phyloP scores from a whole-genome alignment of 2,113 vertebrate species.

The Malurus melanocephalus region DNA sequence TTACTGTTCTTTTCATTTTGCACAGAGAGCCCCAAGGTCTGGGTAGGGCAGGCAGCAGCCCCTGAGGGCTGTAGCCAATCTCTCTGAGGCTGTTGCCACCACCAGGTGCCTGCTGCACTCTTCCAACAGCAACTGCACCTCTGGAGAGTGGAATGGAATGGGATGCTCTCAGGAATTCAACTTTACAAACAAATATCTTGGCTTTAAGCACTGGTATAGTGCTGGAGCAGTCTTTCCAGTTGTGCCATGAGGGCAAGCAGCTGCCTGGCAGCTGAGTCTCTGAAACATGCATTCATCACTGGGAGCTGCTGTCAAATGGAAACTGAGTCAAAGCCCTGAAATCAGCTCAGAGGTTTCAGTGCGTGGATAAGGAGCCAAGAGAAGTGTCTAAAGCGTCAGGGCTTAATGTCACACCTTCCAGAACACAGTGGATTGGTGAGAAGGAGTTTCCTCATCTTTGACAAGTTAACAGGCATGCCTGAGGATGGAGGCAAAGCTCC shows the following conservation, averaged over 20 bases:
- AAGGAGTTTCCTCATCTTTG: not conserved
- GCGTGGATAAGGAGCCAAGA: not conserved
- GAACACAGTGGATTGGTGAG: not conserved
- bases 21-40: not conserved
- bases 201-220: not conserved
- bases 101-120: not conserved
- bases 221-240: not conserved
- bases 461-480: not conserved
- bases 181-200: not conserved
- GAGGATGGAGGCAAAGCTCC: not conserved
- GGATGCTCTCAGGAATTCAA: not conserved
- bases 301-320: not conserved
- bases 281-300: rapidly evolving
- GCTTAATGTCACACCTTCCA: not conserved
- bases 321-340: conserved; percentile 34
- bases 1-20: not conserved
- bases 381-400: not conserved
- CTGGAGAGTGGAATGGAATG: not conserved
- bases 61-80: not conserved
- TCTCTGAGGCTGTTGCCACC: not conserved
- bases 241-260: not conserved
- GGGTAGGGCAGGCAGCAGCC: not conserved
- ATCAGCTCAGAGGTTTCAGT: not conserved
- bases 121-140: not conserved
- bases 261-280: not conserved